phyloP scores from a whole-genome alignment of 1,140 invertebrate genomes.

The Solenopsis invicta region DNA sequence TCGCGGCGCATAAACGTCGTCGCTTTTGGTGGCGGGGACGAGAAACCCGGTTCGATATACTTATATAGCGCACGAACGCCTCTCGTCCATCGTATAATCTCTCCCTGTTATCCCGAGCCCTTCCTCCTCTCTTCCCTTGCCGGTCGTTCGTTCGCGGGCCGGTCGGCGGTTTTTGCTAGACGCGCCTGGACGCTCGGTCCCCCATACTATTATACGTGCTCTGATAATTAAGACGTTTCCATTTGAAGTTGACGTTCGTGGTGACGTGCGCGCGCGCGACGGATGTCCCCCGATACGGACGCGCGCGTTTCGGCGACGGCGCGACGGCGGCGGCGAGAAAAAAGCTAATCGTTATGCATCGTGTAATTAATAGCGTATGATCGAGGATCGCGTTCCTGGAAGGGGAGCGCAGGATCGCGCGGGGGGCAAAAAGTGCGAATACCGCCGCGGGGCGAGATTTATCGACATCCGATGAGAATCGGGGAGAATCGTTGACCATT shows the following conservation, averaged over 20 bases:
- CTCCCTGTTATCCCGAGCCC: too few species aligned
- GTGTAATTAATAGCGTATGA: slow-evolving; percentile 79
- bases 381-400: slow-evolving; percentile 66
- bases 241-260: slow-evolving; percentile 81
- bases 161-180: slow-evolving; percentile 63
- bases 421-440: slow-evolving; percentile 25
- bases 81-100: slow-evolving; percentile 33
- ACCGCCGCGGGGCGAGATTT: slow-evolving; percentile 20
- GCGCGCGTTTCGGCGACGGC: slow-evolving; percentile 71
- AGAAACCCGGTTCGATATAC: slow-evolving; percentile 35
- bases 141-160: slow-evolving; percentile 8
- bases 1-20: slow-evolving; percentile 27
- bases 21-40: slow-evolving; percentile 40
- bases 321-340: slow-evolving; percentile 49
- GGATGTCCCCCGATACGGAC: slow-evolving; percentile 54
- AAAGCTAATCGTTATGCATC: slow-evolving; percentile 80
- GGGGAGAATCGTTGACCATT: slow-evolving; percentile 34
- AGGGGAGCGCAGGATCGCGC: slow-evolving; percentile 19
- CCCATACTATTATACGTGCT: slow-evolving; percentile 77
- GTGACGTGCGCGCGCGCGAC: slow-evolving; percentile 70
- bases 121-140: neutral
- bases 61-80: slow-evolving; percentile 38
- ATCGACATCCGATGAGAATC: slow-evolving; percentile 29
- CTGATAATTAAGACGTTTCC: slow-evolving; percentile 85
- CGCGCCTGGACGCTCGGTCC: too few species aligned